Conservation (phyloP, 2,888 invertebrate species). For the Cheilosia pagana region DNA sequence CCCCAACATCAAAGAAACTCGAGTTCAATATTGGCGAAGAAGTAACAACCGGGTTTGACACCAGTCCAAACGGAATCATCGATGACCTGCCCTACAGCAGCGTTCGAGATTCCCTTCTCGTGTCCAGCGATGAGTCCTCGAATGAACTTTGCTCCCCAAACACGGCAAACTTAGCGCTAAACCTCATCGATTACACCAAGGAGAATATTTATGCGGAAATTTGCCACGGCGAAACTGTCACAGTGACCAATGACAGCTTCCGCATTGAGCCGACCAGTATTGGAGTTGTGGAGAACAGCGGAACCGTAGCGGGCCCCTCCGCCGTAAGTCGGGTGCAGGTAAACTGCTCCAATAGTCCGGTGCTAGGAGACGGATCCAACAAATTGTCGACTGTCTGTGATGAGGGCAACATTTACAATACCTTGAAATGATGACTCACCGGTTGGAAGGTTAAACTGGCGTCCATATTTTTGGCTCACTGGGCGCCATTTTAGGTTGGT, state of each 20-base stretch:
- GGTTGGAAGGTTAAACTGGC: conserved; percentile 82
- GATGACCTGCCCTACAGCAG: conserved; percentile 89
- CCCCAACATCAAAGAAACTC: conserved; percentile 73
- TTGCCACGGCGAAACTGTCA: conserved; percentile 82
- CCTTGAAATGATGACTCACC: conserved; percentile 83
- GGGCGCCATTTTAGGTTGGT: conserved; percentile 68
- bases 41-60: conserved; percentile 77
- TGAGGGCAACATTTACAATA: conserved; percentile 83
- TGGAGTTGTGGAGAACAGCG: conserved; percentile 41
- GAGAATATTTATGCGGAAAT: conserved; percentile 90
- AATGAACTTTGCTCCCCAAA: conserved; percentile 71
- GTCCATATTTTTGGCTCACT: conserved; percentile 78
- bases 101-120: conserved; percentile 87
- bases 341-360: conserved; percentile 80
- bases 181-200: conserved; percentile 81
- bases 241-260: conserved; percentile 37
- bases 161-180: conserved; percentile 75
- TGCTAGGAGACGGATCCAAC: conserved; percentile 67
- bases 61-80: conserved; percentile 82
- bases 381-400: conserved; percentile 43
- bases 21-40: conserved; percentile 80
- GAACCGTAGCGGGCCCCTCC: conserved; percentile 76
- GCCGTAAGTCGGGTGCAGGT: conserved; percentile 82
- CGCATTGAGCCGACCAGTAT: conserved; percentile 63
- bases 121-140: conserved; percentile 78